Percentiles rank a stretch among this genome's conserved stretches.
These are phyloP conservation scores for Amphiura filiformis DNA, from an alignment of 35 echinoderm and acorn worm genomes.

Conservation along the genomic window DNA sequence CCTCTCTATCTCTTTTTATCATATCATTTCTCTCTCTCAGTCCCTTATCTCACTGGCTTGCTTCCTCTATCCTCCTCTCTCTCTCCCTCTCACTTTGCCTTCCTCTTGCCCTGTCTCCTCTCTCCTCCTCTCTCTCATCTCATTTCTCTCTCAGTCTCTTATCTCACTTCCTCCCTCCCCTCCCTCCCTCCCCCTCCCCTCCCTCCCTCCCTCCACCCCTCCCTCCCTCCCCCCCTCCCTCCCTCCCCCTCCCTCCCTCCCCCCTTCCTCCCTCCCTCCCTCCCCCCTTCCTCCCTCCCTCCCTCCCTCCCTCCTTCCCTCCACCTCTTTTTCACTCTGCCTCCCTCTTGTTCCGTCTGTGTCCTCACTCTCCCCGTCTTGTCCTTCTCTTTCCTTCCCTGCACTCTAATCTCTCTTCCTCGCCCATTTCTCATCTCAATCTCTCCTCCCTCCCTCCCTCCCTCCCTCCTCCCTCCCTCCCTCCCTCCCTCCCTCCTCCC, in stretches of 20 bases:
- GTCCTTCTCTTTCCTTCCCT: neutral
- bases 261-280: neutral
- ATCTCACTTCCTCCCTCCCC: neutral
- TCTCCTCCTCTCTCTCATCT: neutral
- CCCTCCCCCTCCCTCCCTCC: neutral
- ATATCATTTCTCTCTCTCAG: too few relatives aligned
- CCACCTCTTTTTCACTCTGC: neutral
- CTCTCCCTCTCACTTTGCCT: neutral
- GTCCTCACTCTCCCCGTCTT: neutral
- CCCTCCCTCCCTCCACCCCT: neutral
- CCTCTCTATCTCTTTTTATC: too few relatives aligned
- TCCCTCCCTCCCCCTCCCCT: neutral
- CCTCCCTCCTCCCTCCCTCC: neutral
- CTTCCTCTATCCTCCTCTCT: too few relatives aligned
- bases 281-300: neutral
- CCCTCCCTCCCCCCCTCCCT: neutral
- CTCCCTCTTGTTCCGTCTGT: neutral
- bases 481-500: neutral
- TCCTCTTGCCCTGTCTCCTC: neutral
- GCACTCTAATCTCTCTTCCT: neutral
- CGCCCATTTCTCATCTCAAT: neutral
- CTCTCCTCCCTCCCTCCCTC: neutral
- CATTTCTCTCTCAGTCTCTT: neutral
- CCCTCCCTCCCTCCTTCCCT: neutral
- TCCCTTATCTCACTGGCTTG: too few relatives aligned